Conservation (phyloP, 2,888 invertebrate species). For the Onthophagus sagittarius region DNA sequence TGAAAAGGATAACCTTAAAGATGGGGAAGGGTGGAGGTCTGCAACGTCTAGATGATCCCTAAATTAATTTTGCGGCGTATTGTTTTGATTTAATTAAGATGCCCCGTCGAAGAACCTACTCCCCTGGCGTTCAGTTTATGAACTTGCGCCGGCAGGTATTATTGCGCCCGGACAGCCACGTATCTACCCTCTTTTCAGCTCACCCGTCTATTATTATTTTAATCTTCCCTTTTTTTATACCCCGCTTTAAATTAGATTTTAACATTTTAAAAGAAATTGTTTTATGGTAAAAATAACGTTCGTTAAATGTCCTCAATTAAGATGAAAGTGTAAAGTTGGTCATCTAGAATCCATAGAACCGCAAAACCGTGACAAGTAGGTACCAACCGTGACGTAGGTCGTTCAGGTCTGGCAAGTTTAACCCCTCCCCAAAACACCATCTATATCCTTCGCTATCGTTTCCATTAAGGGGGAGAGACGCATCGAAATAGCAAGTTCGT, state of each 20-base stretch:
- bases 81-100: constrained; percentile 27
- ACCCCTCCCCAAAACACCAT: background rate
- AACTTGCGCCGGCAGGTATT: background rate
- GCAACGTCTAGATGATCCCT: constrained; percentile 8
- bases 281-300: background rate
- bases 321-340: background rate
- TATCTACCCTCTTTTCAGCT: background rate
- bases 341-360: background rate
- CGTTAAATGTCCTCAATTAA: background rate
- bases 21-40: background rate
- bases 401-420: background rate
- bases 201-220: background rate
- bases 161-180: background rate
- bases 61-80: constrained; percentile 27
- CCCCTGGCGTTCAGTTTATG: constrained; percentile 8
- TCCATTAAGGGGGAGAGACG: background rate
- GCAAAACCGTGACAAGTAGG: background rate
- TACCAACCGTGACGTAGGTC: background rate
- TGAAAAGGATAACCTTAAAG: background rate
- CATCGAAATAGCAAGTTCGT: background rate
- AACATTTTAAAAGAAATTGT: background rate
- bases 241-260: background rate
- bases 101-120: constrained; percentile 11
- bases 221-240: background rate
- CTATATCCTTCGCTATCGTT: background rate